phyloP scores from a whole-genome alignment of 2,113 vertebrate species.

The Alosa alosa region DNA sequence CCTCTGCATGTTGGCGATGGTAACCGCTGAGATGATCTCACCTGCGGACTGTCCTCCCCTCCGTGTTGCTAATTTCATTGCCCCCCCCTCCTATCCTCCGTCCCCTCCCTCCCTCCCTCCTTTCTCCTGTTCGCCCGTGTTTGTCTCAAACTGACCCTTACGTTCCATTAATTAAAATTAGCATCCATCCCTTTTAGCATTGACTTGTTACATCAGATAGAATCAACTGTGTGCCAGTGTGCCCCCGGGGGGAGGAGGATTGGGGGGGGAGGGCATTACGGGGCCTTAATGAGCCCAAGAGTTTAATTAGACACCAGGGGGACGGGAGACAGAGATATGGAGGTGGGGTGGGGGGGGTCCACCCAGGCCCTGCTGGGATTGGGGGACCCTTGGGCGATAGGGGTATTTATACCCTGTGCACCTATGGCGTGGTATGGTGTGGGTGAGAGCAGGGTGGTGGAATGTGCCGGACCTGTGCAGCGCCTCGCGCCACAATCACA shows the following conservation, averaged over 20 bases:
- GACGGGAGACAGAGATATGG: conserved; percentile 43
- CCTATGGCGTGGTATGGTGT: conserved; percentile 56
- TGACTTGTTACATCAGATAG: conserved; percentile 78
- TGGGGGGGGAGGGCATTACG: neutral
- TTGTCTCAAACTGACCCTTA: conserved; percentile 71
- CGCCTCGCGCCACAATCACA: conserved; percentile 41
- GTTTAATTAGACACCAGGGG: conserved; percentile 71
- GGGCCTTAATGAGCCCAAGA: conserved; percentile 71
- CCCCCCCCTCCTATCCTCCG: conserved; percentile 38
- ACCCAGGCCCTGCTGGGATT: conserved; percentile 67
- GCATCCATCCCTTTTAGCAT: conserved; percentile 73
- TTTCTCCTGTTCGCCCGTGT: conserved; percentile 47
- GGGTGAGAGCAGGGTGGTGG: conserved; percentile 39
- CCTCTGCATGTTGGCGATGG: neutral
- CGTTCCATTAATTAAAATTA: conserved; percentile 80
- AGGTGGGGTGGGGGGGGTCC: conserved; percentile 38
- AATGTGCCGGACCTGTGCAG: conserved; percentile 39
- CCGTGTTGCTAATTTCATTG: conserved; percentile 41
- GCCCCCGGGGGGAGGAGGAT: conserved; percentile 57
- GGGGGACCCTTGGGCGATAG: conserved; percentile 47
- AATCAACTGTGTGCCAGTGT: conserved; percentile 73
- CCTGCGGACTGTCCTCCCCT: conserved; percentile 22
- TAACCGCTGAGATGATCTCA: neutral
- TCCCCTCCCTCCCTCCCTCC: conserved; percentile 32
- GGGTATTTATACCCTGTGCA: conserved; percentile 73